These are phyloP conservation scores for Tragelaphus strepsiceros DNA, from an alignment of 2,113 vertebrate species.

Conservation along the genomic window DNA sequence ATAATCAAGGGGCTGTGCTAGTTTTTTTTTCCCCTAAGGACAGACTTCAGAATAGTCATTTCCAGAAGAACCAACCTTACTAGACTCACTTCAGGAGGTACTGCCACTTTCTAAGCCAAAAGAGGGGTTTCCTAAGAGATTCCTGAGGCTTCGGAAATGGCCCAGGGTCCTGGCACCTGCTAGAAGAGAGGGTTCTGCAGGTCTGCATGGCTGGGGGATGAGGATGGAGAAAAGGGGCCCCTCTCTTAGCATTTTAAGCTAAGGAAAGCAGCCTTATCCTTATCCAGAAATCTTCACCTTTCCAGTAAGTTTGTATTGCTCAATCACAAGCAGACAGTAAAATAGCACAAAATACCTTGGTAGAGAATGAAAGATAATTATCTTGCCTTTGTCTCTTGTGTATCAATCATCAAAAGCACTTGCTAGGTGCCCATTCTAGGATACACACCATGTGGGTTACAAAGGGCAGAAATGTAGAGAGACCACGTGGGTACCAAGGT, in stretches of 20 bases:
- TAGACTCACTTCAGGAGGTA: neutral
- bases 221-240: neutral
- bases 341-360: neutral
- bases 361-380: neutral
- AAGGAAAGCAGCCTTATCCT: neutral
- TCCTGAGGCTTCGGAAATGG: neutral
- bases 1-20: neutral
- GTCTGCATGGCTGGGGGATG: neutral
- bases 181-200: neutral
- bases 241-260: neutral
- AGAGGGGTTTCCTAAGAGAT: neutral
- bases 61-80: neutral
- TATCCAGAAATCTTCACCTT: neutral
- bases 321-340: neutral
- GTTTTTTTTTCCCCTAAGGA: neutral
- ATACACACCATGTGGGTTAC: neutral
- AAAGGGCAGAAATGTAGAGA: neutral
- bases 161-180: neutral
- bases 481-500: neutral
- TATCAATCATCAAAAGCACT: neutral
- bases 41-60: neutral
- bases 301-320: neutral
- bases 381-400: neutral
- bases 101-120: neutral
- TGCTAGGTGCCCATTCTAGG: neutral